A percentile compares a stretch with the other conserved stretches of the same genome.
phyloP scores from a whole-genome alignment of 2,888 invertebrate genomes.

The Apodemia zela region DNA sequence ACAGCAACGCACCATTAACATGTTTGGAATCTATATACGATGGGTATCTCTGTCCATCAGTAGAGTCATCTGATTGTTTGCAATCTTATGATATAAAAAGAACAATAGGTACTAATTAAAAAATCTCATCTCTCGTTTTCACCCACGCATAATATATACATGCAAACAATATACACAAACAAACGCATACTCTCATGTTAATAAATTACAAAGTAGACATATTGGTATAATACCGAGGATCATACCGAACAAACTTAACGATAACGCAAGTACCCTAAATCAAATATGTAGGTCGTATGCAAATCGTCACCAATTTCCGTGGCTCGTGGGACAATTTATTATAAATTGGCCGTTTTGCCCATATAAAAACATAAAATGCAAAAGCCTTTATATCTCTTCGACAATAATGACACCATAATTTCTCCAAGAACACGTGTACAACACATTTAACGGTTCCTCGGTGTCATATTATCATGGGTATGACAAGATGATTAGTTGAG shows the following conservation, averaged over 20 bases:
- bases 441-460: background rate
- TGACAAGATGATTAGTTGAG: slow-evolving; percentile 16
- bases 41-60: no score
- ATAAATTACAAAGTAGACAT: background rate
- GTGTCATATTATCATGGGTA: background rate
- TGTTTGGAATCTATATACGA: no score
- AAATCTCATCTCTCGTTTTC: no score
- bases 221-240: background rate
- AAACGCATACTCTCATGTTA: no score
- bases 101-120: no score
- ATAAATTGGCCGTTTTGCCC: slow-evolving; percentile 1
- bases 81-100: no score
- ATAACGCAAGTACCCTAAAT: background rate
- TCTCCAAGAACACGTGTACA: slow-evolving; percentile 11
- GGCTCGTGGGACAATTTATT: background rate
- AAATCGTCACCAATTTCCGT: slow-evolving; percentile 9
- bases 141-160: no score
- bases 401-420: slow-evolving; percentile 13
- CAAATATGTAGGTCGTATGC: slow-evolving; percentile 9
- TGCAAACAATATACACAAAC: no score
- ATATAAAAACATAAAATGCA: slow-evolving; percentile 5
- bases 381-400: background rate
- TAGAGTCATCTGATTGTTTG: no score
- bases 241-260: background rate
- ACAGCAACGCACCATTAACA: no score